These are phyloP conservation scores for Dendrolimus pini DNA, from an alignment of 2,888 invertebrate genomes.

Conservation along the genomic window DNA sequence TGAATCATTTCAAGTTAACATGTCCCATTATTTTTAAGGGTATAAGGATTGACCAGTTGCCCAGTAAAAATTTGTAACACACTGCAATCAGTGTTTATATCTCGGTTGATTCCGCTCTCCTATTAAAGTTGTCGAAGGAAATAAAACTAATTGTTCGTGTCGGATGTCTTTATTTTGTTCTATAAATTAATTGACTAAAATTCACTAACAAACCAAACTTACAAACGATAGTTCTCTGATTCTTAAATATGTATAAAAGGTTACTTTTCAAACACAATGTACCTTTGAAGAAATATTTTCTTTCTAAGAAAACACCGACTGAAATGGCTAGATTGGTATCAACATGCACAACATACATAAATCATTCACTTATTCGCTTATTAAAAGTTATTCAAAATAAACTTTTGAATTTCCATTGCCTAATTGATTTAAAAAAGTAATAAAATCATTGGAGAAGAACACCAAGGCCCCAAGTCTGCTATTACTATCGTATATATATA, in stretches of 20 bases:
- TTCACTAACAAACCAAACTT: slow-evolving; percentile 36
- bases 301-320: not conserved
- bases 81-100: too few species aligned
- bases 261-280: not conserved
- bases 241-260: not conserved
- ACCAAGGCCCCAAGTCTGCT: too few species aligned
- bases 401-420: too few species aligned
- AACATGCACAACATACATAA: not conserved
- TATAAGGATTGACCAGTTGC: too few species aligned
- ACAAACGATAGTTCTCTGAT: not conserved
- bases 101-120: too few species aligned
- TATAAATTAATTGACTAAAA: slow-evolving; percentile 62
- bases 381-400: too few species aligned
- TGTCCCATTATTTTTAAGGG: too few species aligned
- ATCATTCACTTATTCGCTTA: not conserved
- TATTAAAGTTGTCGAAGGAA: not conserved
- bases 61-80: too few species aligned
- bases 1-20: too few species aligned
- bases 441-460: too few species aligned
- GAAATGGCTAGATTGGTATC: not conserved
- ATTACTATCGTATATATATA: too few species aligned
- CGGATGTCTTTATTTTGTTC: slow-evolving; percentile 52
- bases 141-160: slow-evolving; percentile 30
- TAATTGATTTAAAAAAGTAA: too few species aligned
- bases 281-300: not conserved